These are phyloP conservation scores for Lathronympha strigana DNA, from an alignment of 2,888 invertebrate species.

Conservation along the genomic window DNA sequence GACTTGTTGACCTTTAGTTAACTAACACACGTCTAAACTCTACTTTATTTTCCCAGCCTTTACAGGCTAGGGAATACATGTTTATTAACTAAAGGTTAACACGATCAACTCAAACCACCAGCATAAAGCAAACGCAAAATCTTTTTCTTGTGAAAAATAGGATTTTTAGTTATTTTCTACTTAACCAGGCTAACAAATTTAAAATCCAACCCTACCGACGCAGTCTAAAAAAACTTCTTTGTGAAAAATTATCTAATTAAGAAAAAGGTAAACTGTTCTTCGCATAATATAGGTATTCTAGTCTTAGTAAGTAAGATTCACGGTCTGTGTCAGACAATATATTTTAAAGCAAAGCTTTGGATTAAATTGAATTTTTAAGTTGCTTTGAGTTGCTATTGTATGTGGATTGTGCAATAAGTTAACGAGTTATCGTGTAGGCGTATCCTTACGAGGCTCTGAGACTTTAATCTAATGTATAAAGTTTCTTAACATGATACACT, in stretches of 20 bases:
- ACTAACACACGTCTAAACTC: too few species aligned
- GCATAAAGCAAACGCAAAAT: neutral
- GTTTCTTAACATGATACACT: neutral
- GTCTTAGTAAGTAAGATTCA: slow-evolving; percentile 19
- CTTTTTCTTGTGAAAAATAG: neutral
- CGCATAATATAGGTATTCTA: slow-evolving; percentile 2
- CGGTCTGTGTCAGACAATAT: neutral
- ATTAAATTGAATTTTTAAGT: slow-evolving; percentile 20
- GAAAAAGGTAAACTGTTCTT: slow-evolving; percentile 3
- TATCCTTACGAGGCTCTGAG: too few species aligned
- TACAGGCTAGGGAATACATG: too few species aligned
- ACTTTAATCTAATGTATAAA: too few species aligned
- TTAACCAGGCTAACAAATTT: slow-evolving; percentile 8
- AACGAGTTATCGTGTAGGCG: neutral
- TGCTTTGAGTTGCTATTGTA: neutral
- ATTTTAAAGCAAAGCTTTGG: neutral
- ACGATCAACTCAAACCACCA: neutral
- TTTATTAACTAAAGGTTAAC: too few species aligned
- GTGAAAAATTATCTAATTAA: neutral
- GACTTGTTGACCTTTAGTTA: too few species aligned
- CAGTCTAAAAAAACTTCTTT: neutral
- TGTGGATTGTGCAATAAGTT: slow-evolving; percentile 10
- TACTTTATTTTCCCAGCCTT: too few species aligned
- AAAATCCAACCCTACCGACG: neutral
- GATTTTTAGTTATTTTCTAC: neutral